phyloP scores from a whole-genome alignment of 2,888 invertebrate species.

The Bugulina stolonifera region DNA sequence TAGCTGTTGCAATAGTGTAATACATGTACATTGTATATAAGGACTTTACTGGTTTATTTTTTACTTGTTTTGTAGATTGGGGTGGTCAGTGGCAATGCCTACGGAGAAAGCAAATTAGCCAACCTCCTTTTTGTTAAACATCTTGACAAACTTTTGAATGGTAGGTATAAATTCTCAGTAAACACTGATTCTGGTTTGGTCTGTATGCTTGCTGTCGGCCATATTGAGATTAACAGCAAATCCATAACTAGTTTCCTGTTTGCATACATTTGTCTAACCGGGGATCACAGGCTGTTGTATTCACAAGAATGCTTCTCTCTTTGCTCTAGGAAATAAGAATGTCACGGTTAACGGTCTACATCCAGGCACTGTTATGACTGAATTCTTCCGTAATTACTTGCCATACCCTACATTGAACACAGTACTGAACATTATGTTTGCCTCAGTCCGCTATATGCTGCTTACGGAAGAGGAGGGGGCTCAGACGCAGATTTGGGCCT shows the following conservation, averaged over 20 bases:
- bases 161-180: too few relatives aligned
- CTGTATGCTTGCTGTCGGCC: too few relatives aligned
- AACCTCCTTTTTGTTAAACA: conserved; percentile 13
- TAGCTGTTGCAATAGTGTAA: too few relatives aligned
- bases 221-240: too few relatives aligned
- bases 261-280: too few relatives aligned
- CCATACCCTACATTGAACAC: background rate
- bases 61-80: background rate
- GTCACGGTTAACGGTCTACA: conserved; percentile 1
- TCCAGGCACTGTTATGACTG: conserved; percentile 5
- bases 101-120: conserved; percentile 20
- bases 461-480: background rate
- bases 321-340: conserved; percentile 15
- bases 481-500: conserved; percentile 5
- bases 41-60: too few relatives aligned
- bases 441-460: background rate
- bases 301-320: too few relatives aligned
- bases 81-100: background rate
- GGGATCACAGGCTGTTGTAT: too few relatives aligned
- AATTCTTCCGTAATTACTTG: background rate
- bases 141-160: background rate
- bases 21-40: too few relatives aligned
- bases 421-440: background rate
- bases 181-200: too few relatives aligned
- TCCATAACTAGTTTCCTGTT: too few relatives aligned